phyloP scores from a whole-genome alignment of 2,113 vertebrate genomes.

The Gambusia affinis region DNA sequence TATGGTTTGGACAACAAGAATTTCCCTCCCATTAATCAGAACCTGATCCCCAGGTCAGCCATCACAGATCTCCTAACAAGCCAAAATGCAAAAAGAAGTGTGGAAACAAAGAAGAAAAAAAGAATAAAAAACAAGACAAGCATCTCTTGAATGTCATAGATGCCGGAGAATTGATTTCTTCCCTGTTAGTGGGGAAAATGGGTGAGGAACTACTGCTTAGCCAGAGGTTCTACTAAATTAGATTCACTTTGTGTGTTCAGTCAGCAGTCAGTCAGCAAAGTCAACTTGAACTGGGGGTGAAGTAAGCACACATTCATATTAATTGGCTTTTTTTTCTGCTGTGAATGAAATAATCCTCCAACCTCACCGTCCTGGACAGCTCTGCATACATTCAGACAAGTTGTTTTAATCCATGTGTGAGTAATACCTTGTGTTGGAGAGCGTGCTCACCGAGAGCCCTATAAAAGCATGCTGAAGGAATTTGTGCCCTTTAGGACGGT shows the following conservation, averaged over 20 bases:
- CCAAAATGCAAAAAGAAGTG: slow-evolving; percentile 74
- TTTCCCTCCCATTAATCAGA: slow-evolving; percentile 88
- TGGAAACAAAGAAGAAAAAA: slow-evolving; percentile 39
- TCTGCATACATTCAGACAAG: slow-evolving; percentile 56
- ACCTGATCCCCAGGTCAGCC: slow-evolving; percentile 79
- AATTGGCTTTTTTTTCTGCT: slow-evolving; percentile 58
- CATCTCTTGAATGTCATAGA: slow-evolving; percentile 72
- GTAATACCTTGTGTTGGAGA: slow-evolving; percentile 36
- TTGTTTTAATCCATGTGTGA: slow-evolving; percentile 44
- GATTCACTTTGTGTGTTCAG: slow-evolving; percentile 75
- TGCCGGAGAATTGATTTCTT: slow-evolving; percentile 71
- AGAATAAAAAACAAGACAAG: slow-evolving; percentile 59
- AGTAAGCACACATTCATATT: slow-evolving; percentile 76
- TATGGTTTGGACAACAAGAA: slow-evolving; percentile 85
- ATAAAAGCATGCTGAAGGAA: slow-evolving; percentile 26
- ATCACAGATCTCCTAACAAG: slow-evolving; percentile 75
- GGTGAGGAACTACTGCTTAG: slow-evolving; percentile 77
- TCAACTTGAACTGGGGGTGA: slow-evolving; percentile 61
- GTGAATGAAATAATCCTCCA: slow-evolving; percentile 62
- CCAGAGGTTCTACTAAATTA: slow-evolving; percentile 78
- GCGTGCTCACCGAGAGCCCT: slow-evolving; percentile 27
- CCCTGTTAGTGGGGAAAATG: slow-evolving; percentile 70
- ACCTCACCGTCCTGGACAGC: slow-evolving; percentile 26
- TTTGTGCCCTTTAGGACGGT: slow-evolving; percentile 37
- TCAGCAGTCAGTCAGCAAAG: slow-evolving; percentile 80